These are phyloP conservation scores for Jaculus jaculus DNA, from an alignment of 2,113 vertebrate species.

Conservation along the genomic window DNA sequence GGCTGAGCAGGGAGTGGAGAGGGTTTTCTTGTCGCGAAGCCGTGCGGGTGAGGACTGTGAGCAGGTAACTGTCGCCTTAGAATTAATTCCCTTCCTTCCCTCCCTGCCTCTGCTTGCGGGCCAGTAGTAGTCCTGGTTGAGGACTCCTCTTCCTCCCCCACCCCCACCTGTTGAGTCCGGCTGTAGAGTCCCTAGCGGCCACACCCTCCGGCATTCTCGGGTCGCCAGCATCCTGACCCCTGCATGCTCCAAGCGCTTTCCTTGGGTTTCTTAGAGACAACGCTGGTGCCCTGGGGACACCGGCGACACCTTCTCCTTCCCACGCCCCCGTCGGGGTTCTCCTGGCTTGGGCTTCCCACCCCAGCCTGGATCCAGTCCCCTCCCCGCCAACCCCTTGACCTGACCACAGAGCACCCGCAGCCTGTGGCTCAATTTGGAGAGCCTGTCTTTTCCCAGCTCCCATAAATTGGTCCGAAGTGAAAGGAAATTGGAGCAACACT, in stretches of 20 bases:
- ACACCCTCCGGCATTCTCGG: not conserved
- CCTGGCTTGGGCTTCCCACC: not conserved
- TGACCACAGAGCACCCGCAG: not conserved
- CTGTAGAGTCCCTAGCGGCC: not conserved
- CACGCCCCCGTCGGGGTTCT: rapidly evolving
- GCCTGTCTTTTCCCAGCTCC: not conserved
- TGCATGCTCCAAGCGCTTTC: not conserved
- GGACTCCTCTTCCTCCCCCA: too few species aligned
- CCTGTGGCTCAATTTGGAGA: not conserved
- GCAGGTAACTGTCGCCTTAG: not conserved
- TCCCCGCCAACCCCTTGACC: not conserved
- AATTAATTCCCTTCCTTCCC: not conserved
- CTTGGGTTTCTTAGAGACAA: too few species aligned
- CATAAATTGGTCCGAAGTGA: not conserved
- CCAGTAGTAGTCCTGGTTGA: not conserved
- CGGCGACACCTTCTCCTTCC: not conserved
- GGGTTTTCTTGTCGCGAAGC: not conserved
- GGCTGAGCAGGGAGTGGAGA: rapidly evolving
- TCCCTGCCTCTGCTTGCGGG: not conserved
- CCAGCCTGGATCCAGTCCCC: too few species aligned
- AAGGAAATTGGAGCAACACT: not conserved
- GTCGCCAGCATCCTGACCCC: not conserved
- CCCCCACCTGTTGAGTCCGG: not conserved
- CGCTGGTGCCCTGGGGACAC: too few species aligned
- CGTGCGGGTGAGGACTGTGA: not conserved